Conservation (phyloP, 2,113 vertebrate genomes). For the Vidua macroura region DNA sequence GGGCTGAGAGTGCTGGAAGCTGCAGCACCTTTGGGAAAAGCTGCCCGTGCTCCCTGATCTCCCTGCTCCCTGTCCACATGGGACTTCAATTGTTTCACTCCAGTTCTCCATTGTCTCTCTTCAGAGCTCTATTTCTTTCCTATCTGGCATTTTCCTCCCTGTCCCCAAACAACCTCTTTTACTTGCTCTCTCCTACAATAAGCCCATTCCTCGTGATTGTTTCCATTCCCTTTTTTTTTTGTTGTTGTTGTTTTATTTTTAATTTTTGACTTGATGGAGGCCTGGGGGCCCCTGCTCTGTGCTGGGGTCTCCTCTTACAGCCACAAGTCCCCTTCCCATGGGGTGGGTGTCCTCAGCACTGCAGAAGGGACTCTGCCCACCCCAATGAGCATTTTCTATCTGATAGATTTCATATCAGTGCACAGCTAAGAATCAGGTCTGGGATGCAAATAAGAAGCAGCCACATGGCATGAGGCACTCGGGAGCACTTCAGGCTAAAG, state of each 20-base stretch:
- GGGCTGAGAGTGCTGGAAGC: neutral
- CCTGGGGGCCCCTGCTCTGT: neutral
- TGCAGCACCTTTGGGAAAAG: neutral
- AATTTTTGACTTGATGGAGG: neutral
- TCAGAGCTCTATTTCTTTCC: constrained; percentile 22
- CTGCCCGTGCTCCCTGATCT: neutral
- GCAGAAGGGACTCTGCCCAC: fast-evolving
- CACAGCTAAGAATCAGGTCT: neutral
- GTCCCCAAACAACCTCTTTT: constrained; percentile 54
- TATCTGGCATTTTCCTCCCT: constrained; percentile 54
- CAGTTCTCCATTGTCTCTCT: constrained; percentile 15
- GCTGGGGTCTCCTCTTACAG: neutral
- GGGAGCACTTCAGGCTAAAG: constrained; percentile 19
- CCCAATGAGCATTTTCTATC: fast-evolving
- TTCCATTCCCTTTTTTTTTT: constrained; percentile 20
- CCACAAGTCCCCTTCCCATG: fast-evolving
- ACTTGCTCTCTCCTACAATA: constrained; percentile 55
- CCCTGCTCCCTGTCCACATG: neutral
- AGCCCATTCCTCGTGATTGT: constrained; percentile 39
- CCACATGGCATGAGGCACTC: neutral
- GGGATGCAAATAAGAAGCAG: constrained; percentile 28
- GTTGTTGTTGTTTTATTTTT: neutral
- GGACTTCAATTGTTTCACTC: neutral
- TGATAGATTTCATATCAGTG: neutral
- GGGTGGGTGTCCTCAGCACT: fast-evolving